A percentile compares a stretch with the other conserved stretches of the same genome.
These are phyloP conservation scores for Panurus biarmicus DNA, from an alignment of 2,113 vertebrate genomes.

Conservation along the genomic window DNA sequence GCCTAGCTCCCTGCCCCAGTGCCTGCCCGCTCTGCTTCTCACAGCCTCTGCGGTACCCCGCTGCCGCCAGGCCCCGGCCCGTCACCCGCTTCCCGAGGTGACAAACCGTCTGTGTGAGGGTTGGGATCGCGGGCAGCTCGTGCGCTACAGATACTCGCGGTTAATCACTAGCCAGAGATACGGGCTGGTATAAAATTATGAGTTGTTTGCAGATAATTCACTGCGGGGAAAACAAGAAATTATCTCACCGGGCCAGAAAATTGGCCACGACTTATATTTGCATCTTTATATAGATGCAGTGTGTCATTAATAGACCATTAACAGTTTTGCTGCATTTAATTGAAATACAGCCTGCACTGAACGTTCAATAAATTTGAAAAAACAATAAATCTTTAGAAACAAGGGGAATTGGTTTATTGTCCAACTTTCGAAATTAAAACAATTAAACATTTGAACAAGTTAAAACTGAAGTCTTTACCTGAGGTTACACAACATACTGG, in stretches of 20 bases:
- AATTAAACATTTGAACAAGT: background rate
- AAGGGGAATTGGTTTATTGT: background rate
- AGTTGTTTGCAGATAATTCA: background rate
- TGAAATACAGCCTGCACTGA: background rate
- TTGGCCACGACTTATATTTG: background rate
- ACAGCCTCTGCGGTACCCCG: fast-evolving
- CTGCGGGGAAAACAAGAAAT: background rate
- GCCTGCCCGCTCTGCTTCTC: background rate
- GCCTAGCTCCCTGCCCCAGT: fast-evolving
- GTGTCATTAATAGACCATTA: background rate
- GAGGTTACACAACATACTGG: background rate
- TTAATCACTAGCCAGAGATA: background rate
- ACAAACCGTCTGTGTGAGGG: fast-evolving
- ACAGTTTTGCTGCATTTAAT: background rate
- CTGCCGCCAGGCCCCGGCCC: background rate
- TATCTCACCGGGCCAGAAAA: background rate
- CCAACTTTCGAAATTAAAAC: background rate
- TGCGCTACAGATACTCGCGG: fast-evolving
- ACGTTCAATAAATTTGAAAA: background rate
- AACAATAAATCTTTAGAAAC: background rate
- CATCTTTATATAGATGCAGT: background rate
- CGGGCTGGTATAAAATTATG: fast-evolving
- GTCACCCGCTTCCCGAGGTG: fast-evolving
- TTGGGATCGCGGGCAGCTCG: fast-evolving
- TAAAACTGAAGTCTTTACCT: background rate